A percentile compares a stretch with the other conserved stretches of the same genome.
Conservation (phyloP, 2,113 vertebrate species). For the Phyllostomus discolor region DNA sequence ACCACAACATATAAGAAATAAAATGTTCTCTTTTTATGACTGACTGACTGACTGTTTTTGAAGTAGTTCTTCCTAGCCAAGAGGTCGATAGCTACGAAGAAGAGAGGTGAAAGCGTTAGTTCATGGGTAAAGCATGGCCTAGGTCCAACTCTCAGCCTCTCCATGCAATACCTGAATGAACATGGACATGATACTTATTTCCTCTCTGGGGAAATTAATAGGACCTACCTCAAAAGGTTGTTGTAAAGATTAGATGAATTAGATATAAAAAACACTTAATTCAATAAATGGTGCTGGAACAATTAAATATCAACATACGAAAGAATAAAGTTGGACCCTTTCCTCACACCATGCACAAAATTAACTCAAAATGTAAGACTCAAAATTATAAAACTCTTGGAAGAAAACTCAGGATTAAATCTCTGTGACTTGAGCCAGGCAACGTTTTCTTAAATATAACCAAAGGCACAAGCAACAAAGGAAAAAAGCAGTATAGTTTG, state of each 20-base stretch:
- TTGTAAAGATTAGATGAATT: neutral
- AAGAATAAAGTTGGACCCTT: neutral
- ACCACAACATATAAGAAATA: neutral
- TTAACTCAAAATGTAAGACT: neutral
- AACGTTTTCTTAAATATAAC: neutral
- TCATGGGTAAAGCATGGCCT: neutral
- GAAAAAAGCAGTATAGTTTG: neutral
- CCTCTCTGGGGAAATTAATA: neutral
- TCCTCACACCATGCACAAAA: neutral
- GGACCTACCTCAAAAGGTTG: neutral
- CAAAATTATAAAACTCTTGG: slow-evolving; percentile 16
- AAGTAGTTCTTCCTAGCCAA: neutral
- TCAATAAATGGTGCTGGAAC: neutral
- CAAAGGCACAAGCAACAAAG: neutral
- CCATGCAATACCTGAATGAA: neutral
- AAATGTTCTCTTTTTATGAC: neutral
- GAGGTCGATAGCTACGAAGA: neutral
- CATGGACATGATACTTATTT: neutral
- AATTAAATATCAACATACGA: neutral
- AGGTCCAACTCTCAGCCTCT: neutral
- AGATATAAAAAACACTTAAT: neutral
- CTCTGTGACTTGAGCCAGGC: neutral
- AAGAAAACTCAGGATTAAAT: neutral
- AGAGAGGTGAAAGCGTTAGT: neutral
- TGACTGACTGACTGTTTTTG: neutral